Evolutionary conservation across 2,888 invertebrate genomes (phyloP).

Genomic region (Drosophila longiperda): DNA sequence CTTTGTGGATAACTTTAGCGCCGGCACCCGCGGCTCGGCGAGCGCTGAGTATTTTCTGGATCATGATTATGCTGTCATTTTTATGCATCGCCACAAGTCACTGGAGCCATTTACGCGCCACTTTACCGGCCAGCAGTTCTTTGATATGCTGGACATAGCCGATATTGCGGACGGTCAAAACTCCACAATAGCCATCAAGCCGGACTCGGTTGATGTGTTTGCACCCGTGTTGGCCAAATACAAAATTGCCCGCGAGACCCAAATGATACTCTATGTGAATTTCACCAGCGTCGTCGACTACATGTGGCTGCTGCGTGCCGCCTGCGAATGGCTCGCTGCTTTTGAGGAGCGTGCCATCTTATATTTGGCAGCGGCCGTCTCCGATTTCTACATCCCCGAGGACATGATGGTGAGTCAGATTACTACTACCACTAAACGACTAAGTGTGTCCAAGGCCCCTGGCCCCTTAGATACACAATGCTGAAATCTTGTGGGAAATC

Average conservation of each 20-base stretch:
- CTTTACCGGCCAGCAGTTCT: constrained; percentile 91
- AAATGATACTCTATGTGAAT: constrained; percentile 90
- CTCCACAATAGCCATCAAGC: constrained; percentile 89
- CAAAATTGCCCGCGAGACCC: constrained; percentile 91
- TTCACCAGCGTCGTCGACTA: constrained; percentile 96
- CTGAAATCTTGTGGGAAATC: constrained; percentile 69
- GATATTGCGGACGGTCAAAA: constrained; percentile 86
- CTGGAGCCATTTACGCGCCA: constrained; percentile 96
- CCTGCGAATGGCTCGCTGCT: constrained; percentile 90
- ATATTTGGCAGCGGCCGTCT: constrained; percentile 99
- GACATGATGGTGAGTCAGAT: constrained; percentile 91
- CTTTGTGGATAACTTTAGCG: constrained; percentile 99
- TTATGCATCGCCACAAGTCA: constrained; percentile 95
- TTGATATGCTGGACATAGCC: constrained; percentile 90
- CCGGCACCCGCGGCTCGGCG: constrained; percentile 96
- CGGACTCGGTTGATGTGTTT: constrained; percentile 90
- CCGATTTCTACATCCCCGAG: constrained; percentile 98
- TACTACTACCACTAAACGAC: not conserved
- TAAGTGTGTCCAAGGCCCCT: not conserved
- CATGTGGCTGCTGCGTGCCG: constrained; percentile 94
- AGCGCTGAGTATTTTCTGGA: constrained; percentile 98
- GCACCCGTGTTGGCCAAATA: constrained; percentile 91
- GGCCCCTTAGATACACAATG: constrained; percentile 2
- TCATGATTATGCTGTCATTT: constrained; percentile 95
- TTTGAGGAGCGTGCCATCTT: constrained; percentile 90